Percentiles rank a stretch among this genome's conserved stretches.
Conservation (phyloP, 2,888 invertebrate genomes). For the Didymodactylos carnosus region DNA sequence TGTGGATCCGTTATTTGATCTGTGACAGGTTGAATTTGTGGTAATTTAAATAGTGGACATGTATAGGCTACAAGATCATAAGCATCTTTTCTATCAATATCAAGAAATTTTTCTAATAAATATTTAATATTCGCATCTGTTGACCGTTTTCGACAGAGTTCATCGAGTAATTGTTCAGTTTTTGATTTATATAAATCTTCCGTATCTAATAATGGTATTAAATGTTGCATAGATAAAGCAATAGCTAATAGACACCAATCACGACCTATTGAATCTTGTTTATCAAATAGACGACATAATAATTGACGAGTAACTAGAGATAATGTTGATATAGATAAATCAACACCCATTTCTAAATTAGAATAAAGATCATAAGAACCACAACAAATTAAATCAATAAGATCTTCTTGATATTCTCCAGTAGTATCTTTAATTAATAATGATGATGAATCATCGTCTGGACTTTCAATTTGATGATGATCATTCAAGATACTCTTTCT, state of each 20-base stretch:
- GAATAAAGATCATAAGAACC: constrained; percentile 2
- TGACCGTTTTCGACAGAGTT: not conserved
- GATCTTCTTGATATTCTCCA: not conserved
- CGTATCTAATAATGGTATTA: constrained; percentile 36
- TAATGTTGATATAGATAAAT: not conserved
- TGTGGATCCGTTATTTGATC: not conserved
- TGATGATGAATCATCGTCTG: not conserved
- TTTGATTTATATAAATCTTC: not conserved
- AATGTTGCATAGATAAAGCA: constrained; percentile 39
- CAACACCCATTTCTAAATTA: not conserved
- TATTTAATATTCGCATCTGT: not conserved
- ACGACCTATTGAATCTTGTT: constrained; percentile 39
- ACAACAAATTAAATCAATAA: constrained; percentile 12
- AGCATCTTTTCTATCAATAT: constrained; percentile 4
- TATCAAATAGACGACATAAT: constrained; percentile 37
- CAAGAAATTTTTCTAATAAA: constrained; percentile 3
- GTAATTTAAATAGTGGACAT: not conserved
- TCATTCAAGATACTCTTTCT: not conserved
- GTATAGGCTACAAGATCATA: constrained; percentile 4
- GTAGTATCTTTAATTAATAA: not conserved
- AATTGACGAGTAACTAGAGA: constrained; percentile 34
- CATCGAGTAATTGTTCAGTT: constrained; percentile 5
- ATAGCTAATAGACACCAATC: constrained; percentile 43
- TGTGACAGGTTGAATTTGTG: constrained; percentile 1
- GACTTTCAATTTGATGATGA: not conserved